Percentiles rank a stretch among this genome's conserved stretches.
Evolutionary conservation across 2,113 vertebrate species (phyloP).

Genomic region (Maylandia zebra): DNA sequence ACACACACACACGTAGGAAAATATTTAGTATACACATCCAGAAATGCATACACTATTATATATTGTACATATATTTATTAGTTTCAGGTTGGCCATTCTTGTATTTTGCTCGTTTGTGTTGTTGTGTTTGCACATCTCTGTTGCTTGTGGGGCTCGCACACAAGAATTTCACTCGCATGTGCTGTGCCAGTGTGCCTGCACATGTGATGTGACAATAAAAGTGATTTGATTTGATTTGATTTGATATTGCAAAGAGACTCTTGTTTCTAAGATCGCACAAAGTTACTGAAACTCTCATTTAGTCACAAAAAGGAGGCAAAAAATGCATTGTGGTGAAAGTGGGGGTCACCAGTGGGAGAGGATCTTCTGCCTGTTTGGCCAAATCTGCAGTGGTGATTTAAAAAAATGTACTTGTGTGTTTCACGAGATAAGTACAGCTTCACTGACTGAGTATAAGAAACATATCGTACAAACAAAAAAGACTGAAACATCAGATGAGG

Average conservation of each 20-base stretch:
- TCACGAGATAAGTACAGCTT: neutral
- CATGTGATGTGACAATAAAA: too few species aligned
- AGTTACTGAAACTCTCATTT: neutral
- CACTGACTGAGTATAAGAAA: neutral
- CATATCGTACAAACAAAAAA: neutral
- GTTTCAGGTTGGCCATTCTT: too few species aligned
- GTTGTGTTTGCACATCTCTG: too few species aligned
- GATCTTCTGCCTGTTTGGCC: neutral
- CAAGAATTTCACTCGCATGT: too few species aligned
- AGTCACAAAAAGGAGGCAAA: neutral
- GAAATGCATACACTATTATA: too few species aligned
- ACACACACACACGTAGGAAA: too few species aligned
- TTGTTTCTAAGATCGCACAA: neutral
- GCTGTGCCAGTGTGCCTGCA: too few species aligned
- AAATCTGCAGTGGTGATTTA: neutral
- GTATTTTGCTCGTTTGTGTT: too few species aligned
- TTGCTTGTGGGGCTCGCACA: too few species aligned
- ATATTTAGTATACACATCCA: too few species aligned
- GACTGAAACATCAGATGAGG: neutral
- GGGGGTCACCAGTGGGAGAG: neutral
- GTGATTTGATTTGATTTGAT: too few species aligned
- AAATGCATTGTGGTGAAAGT: neutral
- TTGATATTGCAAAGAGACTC: neutral
- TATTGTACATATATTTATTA: too few species aligned
- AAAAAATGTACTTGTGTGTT: constrained; percentile 9